Percentiles rank a stretch among this genome's conserved stretches.
Evolutionary conservation across 1,140 invertebrate species (phyloP).

Genomic region (Tetramorium alpestre): DNA sequence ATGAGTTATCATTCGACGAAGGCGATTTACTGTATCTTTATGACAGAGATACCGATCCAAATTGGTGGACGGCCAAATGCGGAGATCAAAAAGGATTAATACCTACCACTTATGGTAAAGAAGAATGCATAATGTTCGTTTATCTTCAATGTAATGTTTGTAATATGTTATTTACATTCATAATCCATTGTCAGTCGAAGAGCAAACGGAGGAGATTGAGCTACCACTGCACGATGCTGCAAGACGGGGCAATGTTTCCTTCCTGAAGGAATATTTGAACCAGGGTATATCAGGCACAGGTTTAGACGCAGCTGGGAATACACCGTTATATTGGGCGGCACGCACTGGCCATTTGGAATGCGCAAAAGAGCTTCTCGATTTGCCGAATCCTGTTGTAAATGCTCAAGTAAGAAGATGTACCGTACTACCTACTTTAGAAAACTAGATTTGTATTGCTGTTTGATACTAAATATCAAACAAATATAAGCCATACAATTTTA

Average conservation of each 20-base stretch:
- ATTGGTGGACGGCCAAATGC: slow-evolving; percentile 89
- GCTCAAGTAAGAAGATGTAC: slow-evolving; percentile 79
- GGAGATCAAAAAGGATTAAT: slow-evolving; percentile 88
- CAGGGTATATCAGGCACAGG: slow-evolving; percentile 90
- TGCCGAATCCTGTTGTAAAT: slow-evolving; percentile 84
- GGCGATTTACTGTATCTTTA: slow-evolving; percentile 89
- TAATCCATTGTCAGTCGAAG: slow-evolving; percentile 85
- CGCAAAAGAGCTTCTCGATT: slow-evolving; percentile 84
- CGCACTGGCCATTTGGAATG: slow-evolving; percentile 87
- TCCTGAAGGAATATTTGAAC: slow-evolving; percentile 88
- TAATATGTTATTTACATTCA: not conserved
- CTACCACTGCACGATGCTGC: slow-evolving; percentile 91
- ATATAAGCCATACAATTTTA: not conserved
- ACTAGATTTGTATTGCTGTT: not conserved
- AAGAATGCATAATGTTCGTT: not conserved
- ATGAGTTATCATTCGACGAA: slow-evolving; percentile 88
- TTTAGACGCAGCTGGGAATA: slow-evolving; percentile 90
- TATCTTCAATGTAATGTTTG: not conserved
- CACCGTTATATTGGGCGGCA: slow-evolving; percentile 90
- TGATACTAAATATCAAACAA: not conserved
- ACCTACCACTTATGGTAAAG: slow-evolving; percentile 89
- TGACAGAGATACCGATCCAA: slow-evolving; percentile 86
- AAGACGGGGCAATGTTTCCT: slow-evolving; percentile 89
- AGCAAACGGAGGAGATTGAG: slow-evolving; percentile 88
- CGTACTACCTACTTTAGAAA: not conserved